These are phyloP conservation scores for Pinctada fucata DNA, from an alignment of 2,888 invertebrate genomes.

Conservation along the genomic window DNA sequence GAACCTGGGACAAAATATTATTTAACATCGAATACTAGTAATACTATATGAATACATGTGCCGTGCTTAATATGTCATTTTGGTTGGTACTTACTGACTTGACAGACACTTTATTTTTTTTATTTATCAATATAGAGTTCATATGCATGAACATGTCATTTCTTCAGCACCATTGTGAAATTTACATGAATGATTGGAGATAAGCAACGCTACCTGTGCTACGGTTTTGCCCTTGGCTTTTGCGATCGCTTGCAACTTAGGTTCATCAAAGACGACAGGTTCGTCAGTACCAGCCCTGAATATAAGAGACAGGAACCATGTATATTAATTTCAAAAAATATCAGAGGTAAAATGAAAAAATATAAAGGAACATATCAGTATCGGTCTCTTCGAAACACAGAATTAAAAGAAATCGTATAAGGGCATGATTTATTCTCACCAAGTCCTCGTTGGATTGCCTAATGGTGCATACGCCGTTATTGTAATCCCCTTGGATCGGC, in stretches of 20 bases:
- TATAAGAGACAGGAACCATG: not conserved
- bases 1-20: too few relatives aligned
- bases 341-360: too few relatives aligned
- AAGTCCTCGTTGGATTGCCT: conserved; percentile 17
- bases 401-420: too few relatives aligned
- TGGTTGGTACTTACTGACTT: too few relatives aligned
- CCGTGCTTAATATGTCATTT: too few relatives aligned
- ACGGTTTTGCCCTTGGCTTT: conserved; percentile 66
- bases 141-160: not conserved
- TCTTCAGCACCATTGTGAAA: not conserved
- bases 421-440: not conserved
- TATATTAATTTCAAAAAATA: too few relatives aligned
- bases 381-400: too few relatives aligned
- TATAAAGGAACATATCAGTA: too few relatives aligned
- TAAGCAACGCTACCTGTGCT: conserved; percentile 68
- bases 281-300: conserved; percentile 23
- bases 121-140: too few relatives aligned
- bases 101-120: too few relatives aligned
- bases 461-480: conserved; percentile 21
- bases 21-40: too few relatives aligned
- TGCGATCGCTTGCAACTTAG: conserved; percentile 64
- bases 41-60: too few relatives aligned
- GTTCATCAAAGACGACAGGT: conserved; percentile 63
- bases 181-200: not conserved
- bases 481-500: conserved; percentile 2